These are phyloP conservation scores for Mimas tiliae DNA, from an alignment of 2,888 invertebrate genomes.

Conservation along the genomic window DNA sequence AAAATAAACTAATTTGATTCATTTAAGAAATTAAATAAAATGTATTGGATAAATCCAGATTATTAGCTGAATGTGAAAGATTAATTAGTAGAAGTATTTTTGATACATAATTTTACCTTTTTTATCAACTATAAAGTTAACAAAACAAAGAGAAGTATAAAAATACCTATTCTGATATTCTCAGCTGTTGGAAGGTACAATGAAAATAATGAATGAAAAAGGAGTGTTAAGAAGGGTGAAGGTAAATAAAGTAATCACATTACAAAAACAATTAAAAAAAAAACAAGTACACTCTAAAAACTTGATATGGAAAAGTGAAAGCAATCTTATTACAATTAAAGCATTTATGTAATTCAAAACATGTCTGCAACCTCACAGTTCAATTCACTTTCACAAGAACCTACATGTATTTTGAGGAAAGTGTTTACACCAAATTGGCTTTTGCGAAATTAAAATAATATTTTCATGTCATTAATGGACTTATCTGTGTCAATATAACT, in stretches of 20 bases:
- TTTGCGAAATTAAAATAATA: conserved; percentile 10
- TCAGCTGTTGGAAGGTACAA: too few relatives aligned
- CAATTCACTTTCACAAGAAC: conserved; percentile 12
- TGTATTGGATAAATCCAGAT: not conserved
- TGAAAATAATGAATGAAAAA: not conserved
- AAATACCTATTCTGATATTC: too few relatives aligned
- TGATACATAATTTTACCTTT: too few relatives aligned
- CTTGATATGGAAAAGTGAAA: conserved; percentile 31
- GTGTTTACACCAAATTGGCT: conserved; percentile 6
- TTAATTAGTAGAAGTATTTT: too few relatives aligned
- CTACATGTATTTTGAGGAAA: not conserved
- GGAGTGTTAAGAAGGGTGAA: not conserved
- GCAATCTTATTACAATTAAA: conserved; percentile 29
- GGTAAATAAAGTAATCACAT: not conserved
- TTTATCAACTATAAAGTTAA: too few relatives aligned
- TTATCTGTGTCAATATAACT: not conserved
- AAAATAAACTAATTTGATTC: not conserved
- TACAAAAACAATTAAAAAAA: not conserved
- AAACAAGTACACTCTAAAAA: not conserved
- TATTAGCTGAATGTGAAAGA: not conserved
- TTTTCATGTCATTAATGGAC: conserved; percentile 21
- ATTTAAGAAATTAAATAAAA: not conserved
- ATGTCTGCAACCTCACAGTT: conserved; percentile 11
- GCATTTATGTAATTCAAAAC: conserved; percentile 25
- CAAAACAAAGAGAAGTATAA: too few relatives aligned